A percentile compares a stretch with the other conserved stretches of the same genome.
phyloP scores from a whole-genome alignment of 2,113 vertebrate genomes.

The Melierax canorus region DNA sequence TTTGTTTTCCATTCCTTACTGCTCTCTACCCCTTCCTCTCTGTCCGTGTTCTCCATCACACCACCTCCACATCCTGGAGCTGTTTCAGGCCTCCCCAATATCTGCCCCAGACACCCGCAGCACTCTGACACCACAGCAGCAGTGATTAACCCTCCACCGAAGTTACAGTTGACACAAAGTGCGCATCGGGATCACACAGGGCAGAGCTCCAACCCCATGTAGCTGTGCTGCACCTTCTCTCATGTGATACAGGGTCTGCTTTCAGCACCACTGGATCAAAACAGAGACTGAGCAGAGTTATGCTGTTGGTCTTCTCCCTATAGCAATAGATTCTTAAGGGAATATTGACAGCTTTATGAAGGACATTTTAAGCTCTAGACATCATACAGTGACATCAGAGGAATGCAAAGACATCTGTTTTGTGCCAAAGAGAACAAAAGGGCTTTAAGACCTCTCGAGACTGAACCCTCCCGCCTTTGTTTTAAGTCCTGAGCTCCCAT shows the following conservation, averaged over 20 bases:
- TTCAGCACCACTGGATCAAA: neutral
- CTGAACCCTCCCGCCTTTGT: neutral
- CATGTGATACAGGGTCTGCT: neutral
- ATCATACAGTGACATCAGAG: neutral
- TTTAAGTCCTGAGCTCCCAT: neutral
- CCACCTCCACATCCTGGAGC: neutral
- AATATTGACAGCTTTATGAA: neutral
- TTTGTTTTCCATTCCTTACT: neutral
- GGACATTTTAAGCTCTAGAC: neutral
- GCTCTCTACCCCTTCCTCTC: neutral
- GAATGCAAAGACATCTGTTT: neutral
- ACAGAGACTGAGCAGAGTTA: neutral
- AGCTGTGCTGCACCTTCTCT: neutral
- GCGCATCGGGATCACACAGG: neutral
- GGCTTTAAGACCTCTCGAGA: neutral
- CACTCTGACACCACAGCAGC: neutral
- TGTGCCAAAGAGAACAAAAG: neutral
- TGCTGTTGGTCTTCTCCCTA: neutral
- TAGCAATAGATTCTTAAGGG: neutral
- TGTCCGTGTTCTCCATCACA: rapidly evolving
- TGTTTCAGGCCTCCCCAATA: neutral
- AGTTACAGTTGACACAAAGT: neutral
- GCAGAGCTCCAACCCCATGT: neutral
- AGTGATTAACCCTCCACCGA: neutral
- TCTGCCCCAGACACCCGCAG: rapidly evolving